Conservation (phyloP, 2,113 vertebrate genomes). For the Corvus hawaiiensis region DNA sequence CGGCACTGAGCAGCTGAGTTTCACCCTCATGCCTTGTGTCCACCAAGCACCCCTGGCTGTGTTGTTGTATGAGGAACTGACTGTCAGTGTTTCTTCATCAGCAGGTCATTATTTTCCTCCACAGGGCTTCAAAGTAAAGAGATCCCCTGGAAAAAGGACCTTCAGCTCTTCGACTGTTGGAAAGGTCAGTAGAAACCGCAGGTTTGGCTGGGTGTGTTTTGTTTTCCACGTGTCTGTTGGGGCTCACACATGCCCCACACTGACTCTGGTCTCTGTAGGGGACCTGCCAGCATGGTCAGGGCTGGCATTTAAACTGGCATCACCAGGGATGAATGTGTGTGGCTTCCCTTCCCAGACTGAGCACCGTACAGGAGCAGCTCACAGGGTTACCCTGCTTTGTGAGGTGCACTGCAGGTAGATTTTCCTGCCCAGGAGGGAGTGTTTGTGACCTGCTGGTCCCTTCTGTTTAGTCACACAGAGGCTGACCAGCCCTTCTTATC, state of each 20-base stretch:
- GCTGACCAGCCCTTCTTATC: neutral
- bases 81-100: neutral
- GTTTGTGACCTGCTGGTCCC: neutral
- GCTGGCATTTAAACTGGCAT: neutral
- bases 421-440: neutral
- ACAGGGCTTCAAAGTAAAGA: conserved; percentile 81
- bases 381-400: neutral
- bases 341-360: neutral
- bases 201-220: neutral
- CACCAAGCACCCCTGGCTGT: neutral
- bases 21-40: neutral
- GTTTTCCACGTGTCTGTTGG: accelerated
- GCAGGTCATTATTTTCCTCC: neutral
- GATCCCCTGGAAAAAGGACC: conserved; percentile 79
- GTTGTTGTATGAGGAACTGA: neutral
- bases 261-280: accelerated
- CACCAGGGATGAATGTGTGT: neutral
- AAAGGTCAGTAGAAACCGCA: conserved; percentile 61
- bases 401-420: neutral
- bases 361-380: neutral
- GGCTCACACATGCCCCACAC: accelerated
- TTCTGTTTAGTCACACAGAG: neutral
- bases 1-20: neutral
- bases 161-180: conserved; percentile 76
- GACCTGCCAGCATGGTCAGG: neutral